phyloP scores from a whole-genome alignment of 2,113 vertebrate genomes.

The Phalacrocorax aristotelis region DNA sequence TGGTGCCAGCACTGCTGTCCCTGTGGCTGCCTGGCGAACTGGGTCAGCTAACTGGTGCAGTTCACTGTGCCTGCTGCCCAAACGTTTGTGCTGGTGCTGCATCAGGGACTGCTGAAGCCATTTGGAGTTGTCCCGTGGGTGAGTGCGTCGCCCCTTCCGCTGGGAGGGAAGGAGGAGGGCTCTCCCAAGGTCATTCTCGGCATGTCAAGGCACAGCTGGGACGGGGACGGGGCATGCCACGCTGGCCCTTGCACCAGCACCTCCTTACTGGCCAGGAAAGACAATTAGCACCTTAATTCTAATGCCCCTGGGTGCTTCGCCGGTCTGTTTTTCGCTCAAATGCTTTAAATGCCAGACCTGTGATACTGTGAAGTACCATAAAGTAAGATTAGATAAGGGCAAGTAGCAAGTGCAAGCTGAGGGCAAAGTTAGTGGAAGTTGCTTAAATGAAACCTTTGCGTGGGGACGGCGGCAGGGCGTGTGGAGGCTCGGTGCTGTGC shows the following conservation, averaged over 20 bases:
- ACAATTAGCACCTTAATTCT: background rate
- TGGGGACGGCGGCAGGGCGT: accelerated
- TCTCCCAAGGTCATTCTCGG: background rate
- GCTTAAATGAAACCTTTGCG: background rate
- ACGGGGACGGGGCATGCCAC: background rate
- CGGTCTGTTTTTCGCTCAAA: background rate
- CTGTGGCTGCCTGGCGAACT: background rate
- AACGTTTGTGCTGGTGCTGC: background rate
- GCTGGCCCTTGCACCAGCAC: background rate
- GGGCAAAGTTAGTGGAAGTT: background rate
- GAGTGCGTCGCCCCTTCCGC: accelerated
- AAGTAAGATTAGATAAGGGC: conserved; percentile 44
- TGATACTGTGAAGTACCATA: background rate
- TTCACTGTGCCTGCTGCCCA: background rate
- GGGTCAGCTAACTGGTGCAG: background rate
- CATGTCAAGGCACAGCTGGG: background rate
- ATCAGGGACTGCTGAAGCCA: accelerated
- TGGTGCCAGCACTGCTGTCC: background rate
- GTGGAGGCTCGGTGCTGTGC: accelerated
- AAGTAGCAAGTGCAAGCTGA: background rate
- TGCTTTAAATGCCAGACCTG: conserved; percentile 26
- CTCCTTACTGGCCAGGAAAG: background rate
- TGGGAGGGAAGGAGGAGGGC: accelerated
- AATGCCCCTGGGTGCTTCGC: background rate
- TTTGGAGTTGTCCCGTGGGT: accelerated